Percentiles rank a stretch among this genome's conserved stretches.
Conservation (phyloP, 1,140 invertebrate species). For the Ladona fulva region DNA sequence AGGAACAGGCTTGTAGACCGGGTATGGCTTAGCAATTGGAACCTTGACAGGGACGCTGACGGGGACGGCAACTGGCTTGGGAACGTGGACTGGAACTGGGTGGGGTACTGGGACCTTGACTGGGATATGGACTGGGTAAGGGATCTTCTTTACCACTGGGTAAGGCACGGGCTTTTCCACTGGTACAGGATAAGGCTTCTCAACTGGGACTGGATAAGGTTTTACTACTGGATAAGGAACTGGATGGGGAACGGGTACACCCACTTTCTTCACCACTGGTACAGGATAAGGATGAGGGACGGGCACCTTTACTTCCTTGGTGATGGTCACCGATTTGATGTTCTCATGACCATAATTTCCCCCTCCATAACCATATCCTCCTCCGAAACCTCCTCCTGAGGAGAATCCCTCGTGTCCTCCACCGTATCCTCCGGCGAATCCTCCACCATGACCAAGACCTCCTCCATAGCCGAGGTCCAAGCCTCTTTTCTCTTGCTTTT, state of each 20-base stretch:
- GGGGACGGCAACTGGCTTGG: slow-evolving; percentile 15
- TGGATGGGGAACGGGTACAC: slow-evolving; percentile 25
- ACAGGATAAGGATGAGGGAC: slow-evolving; percentile 40
- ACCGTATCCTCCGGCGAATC: background rate
- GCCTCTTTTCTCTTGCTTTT: slow-evolving; percentile 16
- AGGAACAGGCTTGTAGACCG: slow-evolving; percentile 21
- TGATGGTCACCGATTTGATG: slow-evolving; percentile 38
- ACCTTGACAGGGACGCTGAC: slow-evolving; percentile 15
- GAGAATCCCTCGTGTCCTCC: background rate
- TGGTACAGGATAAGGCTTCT: slow-evolving; percentile 22
- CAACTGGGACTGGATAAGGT: slow-evolving; percentile 18
- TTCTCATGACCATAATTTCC: slow-evolving; percentile 28
- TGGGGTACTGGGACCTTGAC: slow-evolving; percentile 17
- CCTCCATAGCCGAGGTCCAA: background rate
- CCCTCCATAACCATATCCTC: background rate
- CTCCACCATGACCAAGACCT: background rate
- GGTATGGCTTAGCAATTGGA: slow-evolving; percentile 9
- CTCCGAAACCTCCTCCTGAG: background rate
- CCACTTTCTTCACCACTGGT: slow-evolving; percentile 35
- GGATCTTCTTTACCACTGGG: slow-evolving; percentile 14
- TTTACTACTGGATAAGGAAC: slow-evolving; percentile 26
- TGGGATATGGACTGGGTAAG: slow-evolving; percentile 22
- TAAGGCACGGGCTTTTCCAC: slow-evolving; percentile 20
- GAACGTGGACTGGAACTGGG: slow-evolving; percentile 15
- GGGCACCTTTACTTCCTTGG: slow-evolving; percentile 36